These are phyloP conservation scores for Podarcis muralis DNA, from an alignment of 2,113 vertebrate species.

Conservation along the genomic window DNA sequence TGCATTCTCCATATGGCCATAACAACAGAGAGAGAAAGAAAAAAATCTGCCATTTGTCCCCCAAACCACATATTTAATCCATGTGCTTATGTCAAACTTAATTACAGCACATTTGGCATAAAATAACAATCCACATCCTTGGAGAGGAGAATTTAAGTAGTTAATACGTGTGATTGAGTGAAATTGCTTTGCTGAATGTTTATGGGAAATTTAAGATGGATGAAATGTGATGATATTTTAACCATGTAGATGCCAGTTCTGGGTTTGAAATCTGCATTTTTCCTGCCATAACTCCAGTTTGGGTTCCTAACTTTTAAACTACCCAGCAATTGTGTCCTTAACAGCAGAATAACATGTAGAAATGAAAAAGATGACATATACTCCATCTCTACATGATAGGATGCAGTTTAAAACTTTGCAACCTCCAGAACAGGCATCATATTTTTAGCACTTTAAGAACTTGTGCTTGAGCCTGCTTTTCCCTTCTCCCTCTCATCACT, in stretches of 20 bases:
- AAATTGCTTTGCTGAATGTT: conserved; percentile 83
- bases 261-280: background rate
- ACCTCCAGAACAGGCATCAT: background rate
- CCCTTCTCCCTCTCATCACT: no score
- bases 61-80: conserved; percentile 99
- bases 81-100: conserved; percentile 99
- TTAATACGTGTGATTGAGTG: conserved; percentile 82
- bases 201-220: conserved; percentile 79
- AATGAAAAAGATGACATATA: background rate
- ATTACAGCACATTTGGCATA: conserved; percentile 93
- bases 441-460: no score
- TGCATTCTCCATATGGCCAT: conserved; percentile 92
- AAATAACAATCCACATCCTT: conserved; percentile 84
- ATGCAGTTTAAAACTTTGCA: background rate
- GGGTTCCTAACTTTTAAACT: background rate
- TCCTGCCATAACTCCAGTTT: background rate
- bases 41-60: conserved; percentile 76
- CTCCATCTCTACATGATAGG: no score
- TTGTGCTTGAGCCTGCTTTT: no score
- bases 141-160: conserved; percentile 82
- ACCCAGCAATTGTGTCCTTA: background rate
- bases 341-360: background rate
- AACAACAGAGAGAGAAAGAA: conserved; percentile 81
- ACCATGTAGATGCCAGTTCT: conserved; percentile 59
- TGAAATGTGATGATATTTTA: conserved; percentile 76